phyloP scores from a whole-genome alignment of 1,140 invertebrate genomes.

The Pomacea maculata region DNA sequence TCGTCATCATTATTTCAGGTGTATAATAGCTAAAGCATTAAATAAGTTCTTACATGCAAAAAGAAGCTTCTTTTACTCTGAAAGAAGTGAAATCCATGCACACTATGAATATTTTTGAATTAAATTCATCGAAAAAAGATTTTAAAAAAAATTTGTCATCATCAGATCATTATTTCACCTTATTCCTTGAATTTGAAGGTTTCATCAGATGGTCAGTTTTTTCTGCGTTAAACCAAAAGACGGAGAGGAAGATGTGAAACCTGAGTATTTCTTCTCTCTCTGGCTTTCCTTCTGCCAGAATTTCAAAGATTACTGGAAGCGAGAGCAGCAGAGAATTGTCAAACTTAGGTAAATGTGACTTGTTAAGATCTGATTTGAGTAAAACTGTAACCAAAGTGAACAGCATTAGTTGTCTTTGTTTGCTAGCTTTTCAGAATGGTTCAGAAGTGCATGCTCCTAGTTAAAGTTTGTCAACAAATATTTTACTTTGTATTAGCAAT shows the following conservation, averaged over 20 bases:
- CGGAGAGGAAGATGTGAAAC: conserved; percentile 76
- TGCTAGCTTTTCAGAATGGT: too few species aligned
- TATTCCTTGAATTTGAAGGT: conserved; percentile 66
- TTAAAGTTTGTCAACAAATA: neutral
- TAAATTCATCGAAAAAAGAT: too few species aligned
- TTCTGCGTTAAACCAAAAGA: conserved; percentile 88
- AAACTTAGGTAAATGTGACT: conserved; percentile 77
- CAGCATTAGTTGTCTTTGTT: too few species aligned
- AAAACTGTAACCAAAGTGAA: too few species aligned
- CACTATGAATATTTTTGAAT: too few species aligned
- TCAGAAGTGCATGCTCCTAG: neutral
- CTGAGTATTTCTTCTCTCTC: conserved; percentile 88
- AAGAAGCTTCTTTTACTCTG: too few species aligned
- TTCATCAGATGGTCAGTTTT: conserved; percentile 82
- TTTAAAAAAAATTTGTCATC: neutral
- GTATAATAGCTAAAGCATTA: neutral
- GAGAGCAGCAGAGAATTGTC: conserved; percentile 84
- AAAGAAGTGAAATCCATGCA: too few species aligned
- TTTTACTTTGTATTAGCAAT: neutral
- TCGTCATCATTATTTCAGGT: neutral
- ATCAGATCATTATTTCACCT: neutral
- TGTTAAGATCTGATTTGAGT: neutral
- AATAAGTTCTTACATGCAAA: neutral
- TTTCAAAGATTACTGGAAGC: conserved; percentile 96
- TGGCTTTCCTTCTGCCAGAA: conserved; percentile 92